These are phyloP conservation scores for Cephus cinctus DNA, from an alignment of 1,140 invertebrate species.

Conservation along the genomic window DNA sequence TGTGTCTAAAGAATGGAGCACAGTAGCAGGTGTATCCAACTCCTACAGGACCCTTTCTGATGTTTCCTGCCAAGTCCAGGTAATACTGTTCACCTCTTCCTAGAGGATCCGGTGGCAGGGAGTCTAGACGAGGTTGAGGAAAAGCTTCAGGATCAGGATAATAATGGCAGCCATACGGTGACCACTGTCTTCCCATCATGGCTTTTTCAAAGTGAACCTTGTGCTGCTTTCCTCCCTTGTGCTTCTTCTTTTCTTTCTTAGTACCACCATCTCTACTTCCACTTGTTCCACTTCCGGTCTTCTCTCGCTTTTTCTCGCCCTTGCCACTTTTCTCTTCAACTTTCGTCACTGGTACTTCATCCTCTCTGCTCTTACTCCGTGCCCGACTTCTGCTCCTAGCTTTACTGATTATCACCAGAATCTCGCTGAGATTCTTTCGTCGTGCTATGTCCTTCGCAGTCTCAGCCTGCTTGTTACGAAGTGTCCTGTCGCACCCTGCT, in stretches of 20 bases:
- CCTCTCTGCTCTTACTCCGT: slow-evolving; percentile 42
- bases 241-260: slow-evolving; percentile 50
- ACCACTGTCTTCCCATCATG: slow-evolving; percentile 63
- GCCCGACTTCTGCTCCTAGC: slow-evolving; percentile 54
- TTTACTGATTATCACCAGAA: slow-evolving; percentile 73
- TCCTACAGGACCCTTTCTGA: slow-evolving; percentile 90
- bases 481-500: slow-evolving; percentile 74
- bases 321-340: slow-evolving; percentile 34
- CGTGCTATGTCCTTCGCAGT: slow-evolving; percentile 87
- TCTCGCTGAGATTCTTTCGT: slow-evolving; percentile 82
- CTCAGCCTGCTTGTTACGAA: slow-evolving; percentile 90
- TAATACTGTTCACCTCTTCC: slow-evolving; percentile 91
- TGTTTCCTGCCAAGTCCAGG: slow-evolving; percentile 92
- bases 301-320: slow-evolving; percentile 46
- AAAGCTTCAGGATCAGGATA: slow-evolving; percentile 80
- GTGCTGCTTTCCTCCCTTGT: slow-evolving; percentile 42
- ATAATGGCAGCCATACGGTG: slow-evolving; percentile 88
- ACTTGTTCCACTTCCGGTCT: slow-evolving; percentile 45
- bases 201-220: slow-evolving; percentile 52
- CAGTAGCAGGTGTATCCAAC: slow-evolving; percentile 84
- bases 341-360: slow-evolving; percentile 51
- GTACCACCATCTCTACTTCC: slow-evolving; percentile 53
- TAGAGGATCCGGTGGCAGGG: slow-evolving; percentile 81
- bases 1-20: slow-evolving; percentile 79
- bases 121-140: slow-evolving; percentile 80